phyloP scores from a whole-genome alignment of 2,113 vertebrate species.

The Lophochroa leadbeateri region DNA sequence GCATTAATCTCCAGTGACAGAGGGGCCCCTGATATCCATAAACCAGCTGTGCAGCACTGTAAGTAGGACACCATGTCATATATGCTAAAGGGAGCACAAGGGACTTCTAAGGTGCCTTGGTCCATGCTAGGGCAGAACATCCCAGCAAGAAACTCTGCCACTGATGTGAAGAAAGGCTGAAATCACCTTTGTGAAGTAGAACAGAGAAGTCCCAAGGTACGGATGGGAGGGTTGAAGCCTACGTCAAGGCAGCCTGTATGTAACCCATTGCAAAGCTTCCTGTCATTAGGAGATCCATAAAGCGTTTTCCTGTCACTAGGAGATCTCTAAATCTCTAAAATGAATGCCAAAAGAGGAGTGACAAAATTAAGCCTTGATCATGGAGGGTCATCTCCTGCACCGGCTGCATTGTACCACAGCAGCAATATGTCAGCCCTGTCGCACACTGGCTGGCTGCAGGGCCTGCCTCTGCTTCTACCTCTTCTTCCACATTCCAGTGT shows the following conservation, averaged over 20 bases:
- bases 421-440: not conserved
- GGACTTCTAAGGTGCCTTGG: not conserved
- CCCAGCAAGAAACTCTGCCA: not conserved
- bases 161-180: not conserved
- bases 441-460: not conserved
- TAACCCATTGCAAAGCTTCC: not conserved
- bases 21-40: not conserved
- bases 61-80: constrained; percentile 13
- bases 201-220: not conserved
- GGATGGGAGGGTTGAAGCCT: not conserved
- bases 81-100: not conserved
- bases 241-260: not conserved
- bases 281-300: not conserved
- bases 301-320: not conserved
- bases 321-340: not conserved
- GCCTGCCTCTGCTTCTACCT: not conserved
- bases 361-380: not conserved
- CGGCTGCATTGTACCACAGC: rapidly evolving
- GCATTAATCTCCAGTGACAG: constrained; percentile 60
- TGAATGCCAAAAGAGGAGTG: not conserved
- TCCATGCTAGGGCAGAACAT: not conserved
- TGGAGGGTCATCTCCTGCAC: not conserved
- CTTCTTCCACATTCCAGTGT: not conserved
- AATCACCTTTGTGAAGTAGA: not conserved
- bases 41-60: constrained; percentile 26